A percentile compares a stretch with the other conserved stretches of the same genome.
Conservation (phyloP, 1,140 invertebrate genomes). For the Bombus huntii region DNA sequence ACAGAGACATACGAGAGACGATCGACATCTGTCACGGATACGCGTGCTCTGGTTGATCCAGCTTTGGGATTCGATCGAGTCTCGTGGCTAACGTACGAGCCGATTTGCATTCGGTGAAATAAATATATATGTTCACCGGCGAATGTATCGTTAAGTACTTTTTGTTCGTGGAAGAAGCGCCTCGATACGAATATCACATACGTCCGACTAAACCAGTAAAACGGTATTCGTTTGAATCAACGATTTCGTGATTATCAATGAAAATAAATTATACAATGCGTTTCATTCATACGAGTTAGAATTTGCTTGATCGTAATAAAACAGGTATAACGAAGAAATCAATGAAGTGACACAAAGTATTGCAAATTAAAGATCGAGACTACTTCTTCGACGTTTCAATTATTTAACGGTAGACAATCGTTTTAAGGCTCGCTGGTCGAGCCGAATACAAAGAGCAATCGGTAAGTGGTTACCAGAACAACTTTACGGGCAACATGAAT, state of each 20-base stretch:
- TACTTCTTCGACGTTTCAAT: conserved; percentile 40
- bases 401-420: conserved; percentile 53
- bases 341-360: neutral
- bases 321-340: too few relatives aligned
- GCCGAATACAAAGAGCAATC: conserved; percentile 42
- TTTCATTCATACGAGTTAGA: neutral
- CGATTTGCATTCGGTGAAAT: conserved; percentile 7
- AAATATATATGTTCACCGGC: conserved; percentile 11
- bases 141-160: conserved; percentile 23
- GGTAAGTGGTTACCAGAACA: conserved; percentile 35
- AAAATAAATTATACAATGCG: neutral
- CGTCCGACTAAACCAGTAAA: neutral
- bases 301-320: neutral
- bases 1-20: conserved; percentile 62
- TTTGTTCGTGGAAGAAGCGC: conserved; percentile 20
- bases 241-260: neutral
- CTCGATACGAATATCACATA: neutral
- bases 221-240: neutral
- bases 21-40: conserved; percentile 72
- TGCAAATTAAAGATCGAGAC: neutral
- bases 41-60: conserved; percentile 77
- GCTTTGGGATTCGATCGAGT: conserved; percentile 74
- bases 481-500: conserved; percentile 54
- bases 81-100: conserved; percentile 53
- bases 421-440: conserved; percentile 74